phyloP scores from a whole-genome alignment of 2,797 vertebrate genomes.

The Loriculus beryllinus region DNA sequence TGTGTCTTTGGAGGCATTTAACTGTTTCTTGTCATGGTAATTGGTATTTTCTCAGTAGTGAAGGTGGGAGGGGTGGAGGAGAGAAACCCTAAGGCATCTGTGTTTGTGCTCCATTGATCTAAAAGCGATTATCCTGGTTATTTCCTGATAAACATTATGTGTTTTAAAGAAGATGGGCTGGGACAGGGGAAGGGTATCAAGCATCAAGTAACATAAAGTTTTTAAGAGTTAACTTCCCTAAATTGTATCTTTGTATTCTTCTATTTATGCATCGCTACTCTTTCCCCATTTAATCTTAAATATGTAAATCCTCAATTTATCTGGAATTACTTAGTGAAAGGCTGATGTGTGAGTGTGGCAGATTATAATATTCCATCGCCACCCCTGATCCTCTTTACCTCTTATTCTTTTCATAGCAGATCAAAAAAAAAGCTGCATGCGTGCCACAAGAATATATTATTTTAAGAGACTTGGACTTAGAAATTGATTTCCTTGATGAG shows the following conservation, averaged over 20 bases:
- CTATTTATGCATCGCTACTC: constrained; percentile 70
- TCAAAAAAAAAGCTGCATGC: constrained; percentile 77
- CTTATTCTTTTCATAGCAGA: constrained; percentile 83
- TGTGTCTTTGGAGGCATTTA: constrained; percentile 72
- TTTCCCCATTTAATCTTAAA: constrained; percentile 81
- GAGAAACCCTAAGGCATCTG: constrained; percentile 68
- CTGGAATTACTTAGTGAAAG: constrained; percentile 83
- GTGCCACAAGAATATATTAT: constrained; percentile 82
- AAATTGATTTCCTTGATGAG: constrained; percentile 87
- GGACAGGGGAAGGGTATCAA: constrained; percentile 11
- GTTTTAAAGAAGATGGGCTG: constrained; percentile 48
- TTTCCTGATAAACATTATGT: constrained; percentile 55
- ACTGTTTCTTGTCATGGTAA: constrained; percentile 76
- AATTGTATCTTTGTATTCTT: constrained; percentile 70
- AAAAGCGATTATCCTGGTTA: constrained; percentile 60
- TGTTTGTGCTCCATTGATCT: constrained; percentile 54
- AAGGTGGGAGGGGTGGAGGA: constrained; percentile 60
- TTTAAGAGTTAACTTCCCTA: constrained; percentile 74
- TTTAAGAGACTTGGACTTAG: constrained; percentile 84
- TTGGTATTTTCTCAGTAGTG: constrained; percentile 73
- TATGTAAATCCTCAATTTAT: constrained; percentile 87
- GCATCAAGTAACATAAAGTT: constrained; percentile 46
- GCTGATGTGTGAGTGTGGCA: constrained; percentile 81
- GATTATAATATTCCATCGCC: constrained; percentile 83
- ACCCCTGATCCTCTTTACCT: constrained; percentile 85